Percentiles rank a stretch among this genome's conserved stretches.
These are phyloP conservation scores for Enteromius treurensis DNA, from an alignment of 2,797 vertebrate species.

Conservation along the genomic window DNA sequence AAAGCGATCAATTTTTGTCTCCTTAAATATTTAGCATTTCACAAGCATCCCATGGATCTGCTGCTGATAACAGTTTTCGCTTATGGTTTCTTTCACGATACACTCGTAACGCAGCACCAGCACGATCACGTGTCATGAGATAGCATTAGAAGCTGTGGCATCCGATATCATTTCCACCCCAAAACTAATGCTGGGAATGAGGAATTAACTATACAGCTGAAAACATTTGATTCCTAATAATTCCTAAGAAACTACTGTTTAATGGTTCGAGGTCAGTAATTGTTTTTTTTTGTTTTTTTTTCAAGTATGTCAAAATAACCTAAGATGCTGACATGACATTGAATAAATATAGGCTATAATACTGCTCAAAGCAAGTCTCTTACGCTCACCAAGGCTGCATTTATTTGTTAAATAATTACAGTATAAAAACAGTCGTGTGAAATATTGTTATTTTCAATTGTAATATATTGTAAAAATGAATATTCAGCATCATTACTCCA, in stretches of 20 bases:
- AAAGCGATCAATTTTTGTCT: neutral
- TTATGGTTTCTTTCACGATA: rapidly evolving
- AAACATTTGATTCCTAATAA: too few species aligned
- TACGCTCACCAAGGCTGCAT: neutral
- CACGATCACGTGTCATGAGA: neutral
- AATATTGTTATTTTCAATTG: neutral
- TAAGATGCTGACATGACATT: too few species aligned
- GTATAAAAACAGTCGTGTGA: neutral
- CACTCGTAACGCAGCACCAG: neutral
- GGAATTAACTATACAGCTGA: neutral
- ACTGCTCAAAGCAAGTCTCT: neutral
- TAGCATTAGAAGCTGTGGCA: neutral
- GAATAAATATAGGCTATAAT: too few species aligned
- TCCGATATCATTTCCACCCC: neutral
- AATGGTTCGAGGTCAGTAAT: neutral
- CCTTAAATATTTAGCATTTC: neutral
- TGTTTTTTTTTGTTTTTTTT: neutral
- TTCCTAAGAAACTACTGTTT: neutral
- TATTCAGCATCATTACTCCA: neutral
- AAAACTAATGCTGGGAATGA: neutral
- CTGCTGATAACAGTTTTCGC: neutral
- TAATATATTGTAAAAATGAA: neutral
- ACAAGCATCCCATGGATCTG: neutral
- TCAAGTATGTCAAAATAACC: neutral
- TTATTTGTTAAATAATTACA: neutral